Evolutionary conservation across 2,888 invertebrate species (phyloP), one percentile per base, ranked within the genome.

Genomic region (Apoderus coryli): DNA sequence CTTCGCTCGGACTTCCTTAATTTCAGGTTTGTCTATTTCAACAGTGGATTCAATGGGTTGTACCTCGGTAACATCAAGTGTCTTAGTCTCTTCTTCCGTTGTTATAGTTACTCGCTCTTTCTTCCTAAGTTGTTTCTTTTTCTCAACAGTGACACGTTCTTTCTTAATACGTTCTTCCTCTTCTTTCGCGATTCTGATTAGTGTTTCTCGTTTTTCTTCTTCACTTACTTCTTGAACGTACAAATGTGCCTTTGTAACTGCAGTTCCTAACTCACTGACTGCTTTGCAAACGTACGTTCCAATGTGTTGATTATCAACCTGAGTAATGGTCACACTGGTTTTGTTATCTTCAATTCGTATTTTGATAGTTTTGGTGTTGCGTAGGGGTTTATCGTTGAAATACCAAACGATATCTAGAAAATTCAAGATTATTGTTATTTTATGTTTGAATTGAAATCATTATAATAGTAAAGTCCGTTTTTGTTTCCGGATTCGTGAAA

Each of bases 241-340:
- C 25, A 89, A 60, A 54, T 76, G 77, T 4, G 77, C 84, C 57
- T 79, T 79, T 2, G 84, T 79, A 28, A 73, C 65, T 14, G 76
- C 77, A 59, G 78, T 70, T 27, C 89, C 89, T 34, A 82, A 75
- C 46, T 82, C 81, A 53, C 88, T 90, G 10, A 76, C 72, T 6
- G 86, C 80, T 59, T 84, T 85, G 53, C 88, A 88, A 42, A 72
- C 69, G 47, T 88, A 90, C 30, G 65, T 69, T 14, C 85, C 90
- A 43, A 72, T 72, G 47, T 78, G 67, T 32, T 72, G 71, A 36
- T 65, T 64, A 1, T 64, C 65, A 1, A 68, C 74, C 45, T 67
- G 69, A 31, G 64, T 59, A 37, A 89, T 72, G 14, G 68, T 73
- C 41, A 81, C 68, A n/a, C 67, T 64, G 2, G 85, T 76, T 45